Base-by-base conservation (phyloP, 30 jellyfish, hydroid and myxozoan genomes). In the Chironex yamaguchii region DNA sequence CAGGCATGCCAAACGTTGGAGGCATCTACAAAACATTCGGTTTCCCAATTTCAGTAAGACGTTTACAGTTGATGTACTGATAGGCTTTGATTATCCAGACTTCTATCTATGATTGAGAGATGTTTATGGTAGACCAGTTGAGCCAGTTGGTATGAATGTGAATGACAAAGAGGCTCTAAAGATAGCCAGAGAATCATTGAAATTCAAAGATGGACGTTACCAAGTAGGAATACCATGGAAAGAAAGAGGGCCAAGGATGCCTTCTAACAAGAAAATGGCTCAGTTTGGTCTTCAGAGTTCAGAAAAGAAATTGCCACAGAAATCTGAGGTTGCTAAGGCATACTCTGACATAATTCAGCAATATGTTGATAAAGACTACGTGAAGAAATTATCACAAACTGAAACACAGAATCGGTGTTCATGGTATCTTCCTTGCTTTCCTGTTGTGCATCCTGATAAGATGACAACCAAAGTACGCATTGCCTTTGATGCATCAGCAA, bases 381-480 rank as follows among this genome's bases (percentile, higher is more conserved):
- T 52, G 2, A 3, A 1, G 21, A 58, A 9, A 58, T 25, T 35
- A 27, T 2, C 36, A 72, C 25, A 11, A 1, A 1, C 34, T 2
- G 49, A 72, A 50, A 1, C 9, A 23, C 36, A 72, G 3, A 23
- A 3, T 0, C 28, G 6, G 3, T 17, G 49, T 0, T 24, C n/a
- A n/a, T 78, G 90, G 90, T 52, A 78, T 54, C 81, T 78, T 14
- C 90, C 82, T 0, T 81, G 62, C 52, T 78, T 78, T 9, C 21
- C 48, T 1, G 0, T 52, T 52, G 3, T 52, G 28, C 29, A 52
- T 1, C 89, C 67, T 4, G 21, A 30, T 9, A 77, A 31, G 62
- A 49, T 67, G 70, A 77, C 89, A 22, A 77, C 81, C 9, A 78
- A 77, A 0, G 2, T 34, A 21, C 14, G 89, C 12, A 34, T 54